Evolutionary conservation across 2,888 invertebrate genomes (phyloP), one percentile per base, ranked within the genome.

Genomic region (Erebia epiphron): DNA sequence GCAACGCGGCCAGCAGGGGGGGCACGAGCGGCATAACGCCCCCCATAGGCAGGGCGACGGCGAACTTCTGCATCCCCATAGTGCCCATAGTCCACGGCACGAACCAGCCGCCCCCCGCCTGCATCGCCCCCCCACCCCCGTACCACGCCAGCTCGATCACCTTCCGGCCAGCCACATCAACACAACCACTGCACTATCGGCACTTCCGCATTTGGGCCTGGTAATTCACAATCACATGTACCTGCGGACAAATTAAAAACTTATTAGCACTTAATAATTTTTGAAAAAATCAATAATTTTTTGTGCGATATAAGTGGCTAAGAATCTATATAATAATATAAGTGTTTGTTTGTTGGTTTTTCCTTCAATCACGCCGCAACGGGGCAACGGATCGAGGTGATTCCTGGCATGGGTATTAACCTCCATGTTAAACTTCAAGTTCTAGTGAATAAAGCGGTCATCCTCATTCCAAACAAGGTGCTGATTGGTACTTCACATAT

Each of bases 91-190:
- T 91, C 80, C 91, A 91, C 83, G 91, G 92, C 75, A 92, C 89
- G 79, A 92, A 85, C 84, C 92, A 92, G 83, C 92, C 92, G 63
- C 92, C 92, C 72, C 90, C 92, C 75, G 91, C 91, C 79, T 90
- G 90, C 89, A 91, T 91, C 90, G 91, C 91, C 81, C 88, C 90
- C 81, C 90, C 91, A 80, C 86, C 85, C 81, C 92, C 90, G 92
- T 92, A 92, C 93, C 93, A 93, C 91, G 92, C 93, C 92, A 93
- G 92, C 86, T 82, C 88, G 90, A 88, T 88, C 86, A 86, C 79
- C 87, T 86, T 76, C 71, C 78, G 79, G 79, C 79, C 84, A 86
- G 79, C 87, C 89, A 85, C 91, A 90, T 90, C 79, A 67, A 67
- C 86, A 89, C 82, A 78, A 83, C 78, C 83, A 81, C 81, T 77